These are phyloP conservation scores for Apostichopus parvimensis DNA, from an alignment of 35 echinoderm and acorn worm species.

Conservation along the genomic window DNA sequence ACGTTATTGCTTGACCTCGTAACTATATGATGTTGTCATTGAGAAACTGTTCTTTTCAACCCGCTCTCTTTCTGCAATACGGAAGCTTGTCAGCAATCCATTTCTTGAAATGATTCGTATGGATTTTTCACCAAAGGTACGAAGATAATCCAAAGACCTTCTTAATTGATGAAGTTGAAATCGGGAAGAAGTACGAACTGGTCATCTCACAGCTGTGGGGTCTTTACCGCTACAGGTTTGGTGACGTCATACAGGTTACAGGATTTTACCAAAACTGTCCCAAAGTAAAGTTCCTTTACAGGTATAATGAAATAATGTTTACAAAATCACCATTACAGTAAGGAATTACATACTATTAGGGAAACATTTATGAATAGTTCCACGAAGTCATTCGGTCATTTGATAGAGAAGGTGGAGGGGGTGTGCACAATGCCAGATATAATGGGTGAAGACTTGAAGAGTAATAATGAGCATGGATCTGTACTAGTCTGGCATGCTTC, in stretches of 20 bases:
- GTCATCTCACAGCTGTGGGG: slow-evolving; percentile 49
- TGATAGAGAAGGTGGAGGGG: too few species aligned
- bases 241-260: slow-evolving; percentile 59
- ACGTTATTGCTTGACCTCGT: too few species aligned
- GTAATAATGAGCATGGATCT: too few species aligned
- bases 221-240: slow-evolving; percentile 63
- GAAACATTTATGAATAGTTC: too few species aligned
- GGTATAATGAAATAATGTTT: slow-evolving; percentile 10
- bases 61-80: too few species aligned
- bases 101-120: neutral
- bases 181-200: slow-evolving; percentile 55
- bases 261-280: slow-evolving; percentile 59
- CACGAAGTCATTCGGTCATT: too few species aligned
- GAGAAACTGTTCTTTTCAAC: too few species aligned
- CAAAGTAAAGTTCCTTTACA: slow-evolving; percentile 48
- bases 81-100: neutral
- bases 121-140: neutral
- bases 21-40: too few species aligned
- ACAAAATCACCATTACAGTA: neutral
- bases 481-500: too few species aligned
- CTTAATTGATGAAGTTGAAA: slow-evolving; percentile 57
- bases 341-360: too few species aligned
- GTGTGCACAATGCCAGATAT: too few species aligned
- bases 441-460: too few species aligned
- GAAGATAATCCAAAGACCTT: slow-evolving; percentile 49